Evolutionary conservation across 2,888 invertebrate species (phyloP).

Genomic region (Aporophyla lueneburgensis): DNA sequence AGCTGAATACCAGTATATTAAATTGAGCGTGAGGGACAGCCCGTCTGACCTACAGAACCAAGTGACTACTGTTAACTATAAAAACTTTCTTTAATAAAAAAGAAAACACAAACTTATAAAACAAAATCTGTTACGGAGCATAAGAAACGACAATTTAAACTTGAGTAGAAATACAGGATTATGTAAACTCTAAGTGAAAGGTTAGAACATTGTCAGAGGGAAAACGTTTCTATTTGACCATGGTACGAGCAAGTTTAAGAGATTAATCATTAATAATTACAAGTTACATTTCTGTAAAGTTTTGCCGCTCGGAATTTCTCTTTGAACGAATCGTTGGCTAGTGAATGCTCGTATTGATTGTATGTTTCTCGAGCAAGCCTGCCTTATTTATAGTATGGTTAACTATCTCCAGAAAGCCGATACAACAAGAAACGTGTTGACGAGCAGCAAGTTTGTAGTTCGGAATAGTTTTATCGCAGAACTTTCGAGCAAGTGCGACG

Average conservation of each 20-base stretch:
- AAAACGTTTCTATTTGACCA: conserved; percentile 22
- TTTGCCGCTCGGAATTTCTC: conserved; percentile 16
- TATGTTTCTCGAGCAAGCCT: background rate
- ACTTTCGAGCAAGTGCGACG: background rate
- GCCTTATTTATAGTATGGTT: background rate
- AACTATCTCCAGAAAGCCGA: background rate
- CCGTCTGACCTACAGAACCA: background rate
- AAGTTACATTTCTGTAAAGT: conserved; percentile 31
- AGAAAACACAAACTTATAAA: conserved; percentile 14
- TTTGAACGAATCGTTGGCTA: conserved; percentile 7
- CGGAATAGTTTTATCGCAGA: background rate
- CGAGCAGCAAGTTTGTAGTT: background rate
- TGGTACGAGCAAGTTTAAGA: conserved; percentile 29
- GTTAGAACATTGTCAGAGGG: conserved; percentile 2
- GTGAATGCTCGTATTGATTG: background rate
- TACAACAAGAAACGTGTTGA: background rate
- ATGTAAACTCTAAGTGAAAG: conserved; percentile 28
- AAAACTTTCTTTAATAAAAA: conserved; percentile 14
- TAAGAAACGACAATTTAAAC: conserved; percentile 26
- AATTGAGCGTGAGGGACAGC: background rate
- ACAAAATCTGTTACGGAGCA: conserved; percentile 32
- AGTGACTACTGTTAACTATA: background rate
- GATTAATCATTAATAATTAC: conserved; percentile 23
- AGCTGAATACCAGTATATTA: background rate
- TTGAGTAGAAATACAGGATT: conserved; percentile 23